These are phyloP conservation scores for Athene noctua DNA, from an alignment of 2,113 vertebrate species.

Conservation along the genomic window DNA sequence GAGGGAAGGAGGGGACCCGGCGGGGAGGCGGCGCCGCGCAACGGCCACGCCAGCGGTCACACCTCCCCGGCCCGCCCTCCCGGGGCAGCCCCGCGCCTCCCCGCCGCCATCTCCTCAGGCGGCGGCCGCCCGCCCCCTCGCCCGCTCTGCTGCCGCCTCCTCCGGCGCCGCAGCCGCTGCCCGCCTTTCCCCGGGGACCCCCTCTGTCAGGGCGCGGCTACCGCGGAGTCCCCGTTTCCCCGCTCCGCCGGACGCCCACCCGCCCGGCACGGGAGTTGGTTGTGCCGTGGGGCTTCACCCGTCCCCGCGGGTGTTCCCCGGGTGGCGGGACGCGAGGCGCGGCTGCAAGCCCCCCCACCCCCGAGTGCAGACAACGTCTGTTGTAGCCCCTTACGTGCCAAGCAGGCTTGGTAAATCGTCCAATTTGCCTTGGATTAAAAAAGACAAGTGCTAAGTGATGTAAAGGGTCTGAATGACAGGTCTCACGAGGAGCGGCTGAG, in stretches of 20 bases:
- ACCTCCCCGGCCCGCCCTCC: background rate
- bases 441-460: too few relatives aligned
- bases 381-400: background rate
- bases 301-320: rapidly evolving
- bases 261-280: background rate
- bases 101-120: background rate
- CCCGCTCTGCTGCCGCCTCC: background rate
- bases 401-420: too few relatives aligned
- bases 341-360: background rate
- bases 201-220: background rate
- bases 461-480: too few relatives aligned
- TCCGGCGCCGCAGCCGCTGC: background rate
- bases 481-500: too few relatives aligned
- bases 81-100: background rate
- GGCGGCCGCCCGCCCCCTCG: too few relatives aligned
- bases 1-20: background rate
- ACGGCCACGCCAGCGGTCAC: background rate
- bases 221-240: background rate
- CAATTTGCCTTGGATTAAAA: too few relatives aligned
- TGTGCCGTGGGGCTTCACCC: rapidly evolving
- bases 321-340: background rate
- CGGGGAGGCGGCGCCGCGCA: background rate
- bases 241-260: background rate
- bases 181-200: background rate
- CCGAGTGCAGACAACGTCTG: rapidly evolving